Base-by-base conservation (phyloP, 2,797 vertebrate species). In the Pyrocephalus nanus region DNA sequence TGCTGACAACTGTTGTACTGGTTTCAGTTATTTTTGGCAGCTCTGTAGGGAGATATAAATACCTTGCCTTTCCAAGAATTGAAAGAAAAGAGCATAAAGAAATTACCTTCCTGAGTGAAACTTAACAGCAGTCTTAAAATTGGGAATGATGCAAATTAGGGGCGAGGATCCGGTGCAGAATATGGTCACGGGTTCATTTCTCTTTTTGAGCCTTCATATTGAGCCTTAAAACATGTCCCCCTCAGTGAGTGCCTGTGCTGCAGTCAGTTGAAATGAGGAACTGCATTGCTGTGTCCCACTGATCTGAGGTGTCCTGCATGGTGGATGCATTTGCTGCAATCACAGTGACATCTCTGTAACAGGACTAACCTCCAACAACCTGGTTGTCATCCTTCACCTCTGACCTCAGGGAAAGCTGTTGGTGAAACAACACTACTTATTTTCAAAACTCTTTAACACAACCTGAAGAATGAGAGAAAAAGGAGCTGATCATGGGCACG, bases 1-100 rank as follows among this genome's bases (percentile, higher is more conserved):
- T 86, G 80, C 83, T 92, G 86, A 93, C 92, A 94, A 93, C 83
- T 93, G 93, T 95, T 94, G 71, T 92, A 26, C 74, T 89, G 64
- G 26, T 92, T 94, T 90, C 79, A 69, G 93, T 89, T 93, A 7
- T 27, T 22, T 93, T 93, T 92, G 82, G 74, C 90, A 92, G 58
- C 67, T 90, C 62, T 70, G 25, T 51, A 67, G 62, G 42, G 71
- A 85, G 81, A 51, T 81, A 86, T 16, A 92, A 95, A 90, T 86
- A 88, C 48, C 40, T 89, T 65, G 45, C 65, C 61, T 80, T 93
- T 76, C 62, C 70, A 88, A 73, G 70, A 92, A 67, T 5, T 73
- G 73, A 71, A 62, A 72, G 61, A 71, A 82, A 76, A 65, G 8
- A 54, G 11, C 29, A 1, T 61, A 51, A 62, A 83, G 66, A 73